Conservation (phyloP, 2,113 vertebrate genomes). For the Chiloscyllium plagiosum region DNA sequence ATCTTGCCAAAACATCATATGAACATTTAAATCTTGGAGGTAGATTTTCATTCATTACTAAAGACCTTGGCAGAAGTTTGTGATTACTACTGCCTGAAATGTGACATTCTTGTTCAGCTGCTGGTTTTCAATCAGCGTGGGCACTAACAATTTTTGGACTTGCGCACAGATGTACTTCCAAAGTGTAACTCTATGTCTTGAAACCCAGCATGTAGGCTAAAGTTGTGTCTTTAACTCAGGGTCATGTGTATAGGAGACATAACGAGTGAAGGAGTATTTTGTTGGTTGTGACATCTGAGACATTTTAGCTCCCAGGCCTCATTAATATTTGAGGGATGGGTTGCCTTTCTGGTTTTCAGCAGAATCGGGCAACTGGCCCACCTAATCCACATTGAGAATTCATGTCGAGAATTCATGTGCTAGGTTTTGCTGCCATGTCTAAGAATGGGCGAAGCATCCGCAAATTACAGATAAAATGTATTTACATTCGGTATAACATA, state of each 20-base stretch:
- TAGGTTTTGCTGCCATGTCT: neutral
- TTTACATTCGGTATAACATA: too few relatives aligned
- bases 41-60: neutral
- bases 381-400: neutral
- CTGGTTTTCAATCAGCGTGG: neutral
- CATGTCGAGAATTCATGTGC: neutral
- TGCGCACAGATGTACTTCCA: neutral
- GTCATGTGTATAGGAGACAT: too few relatives aligned
- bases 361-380: neutral
- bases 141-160: neutral
- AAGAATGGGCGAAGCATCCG: neutral
- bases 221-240: neutral
- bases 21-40: conserved; percentile 9
- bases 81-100: neutral
- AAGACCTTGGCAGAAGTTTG: neutral
- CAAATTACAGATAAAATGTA: neutral
- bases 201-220: neutral
- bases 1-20: conserved; percentile 3
- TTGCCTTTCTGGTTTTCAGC: neutral
- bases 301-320: neutral
- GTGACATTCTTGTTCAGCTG: neutral
- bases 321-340: neutral
- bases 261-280: too few relatives aligned
- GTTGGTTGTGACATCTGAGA: neutral
- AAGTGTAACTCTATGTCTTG: neutral